phyloP scores from a whole-genome alignment of 2,888 invertebrate species.

The Rotaria macrura region DNA sequence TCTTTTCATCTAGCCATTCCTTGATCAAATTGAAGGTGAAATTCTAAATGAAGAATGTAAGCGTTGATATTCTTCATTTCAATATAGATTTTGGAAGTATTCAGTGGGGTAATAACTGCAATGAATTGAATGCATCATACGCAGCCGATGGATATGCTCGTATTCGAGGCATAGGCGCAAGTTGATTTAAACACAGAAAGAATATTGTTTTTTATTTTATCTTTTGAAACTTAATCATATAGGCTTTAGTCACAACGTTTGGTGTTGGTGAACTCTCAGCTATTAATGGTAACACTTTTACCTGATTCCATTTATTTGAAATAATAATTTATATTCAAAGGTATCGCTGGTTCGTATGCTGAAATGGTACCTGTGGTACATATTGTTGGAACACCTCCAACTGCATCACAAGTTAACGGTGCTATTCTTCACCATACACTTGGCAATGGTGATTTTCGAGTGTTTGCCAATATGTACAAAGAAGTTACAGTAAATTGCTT shows the following conservation, averaged over 20 bases:
- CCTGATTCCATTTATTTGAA: no score
- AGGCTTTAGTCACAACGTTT: neutral
- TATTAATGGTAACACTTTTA: neutral
- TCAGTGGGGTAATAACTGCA: conserved; percentile 1
- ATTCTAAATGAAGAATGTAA: neutral
- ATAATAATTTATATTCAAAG: neutral
- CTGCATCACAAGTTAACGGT: neutral
- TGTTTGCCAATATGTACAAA: conserved; percentile 10
- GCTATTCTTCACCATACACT: conserved; percentile 11
- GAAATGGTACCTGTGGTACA: conserved; percentile 5
- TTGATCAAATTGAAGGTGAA: neutral
- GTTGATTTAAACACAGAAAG: neutral
- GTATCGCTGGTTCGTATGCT: neutral
- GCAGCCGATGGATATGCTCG: conserved; percentile 20
- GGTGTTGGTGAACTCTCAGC: conserved; percentile 18
- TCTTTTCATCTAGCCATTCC: neutral
- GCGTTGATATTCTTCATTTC: neutral
- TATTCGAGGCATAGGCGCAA: neutral
- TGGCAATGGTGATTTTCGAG: neutral
- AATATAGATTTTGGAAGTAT: neutral
- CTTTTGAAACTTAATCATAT: neutral
- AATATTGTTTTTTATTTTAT: no score
- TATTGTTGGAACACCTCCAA: conserved; percentile 10
- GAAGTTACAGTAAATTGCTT: neutral
- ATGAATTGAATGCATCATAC: neutral